Evolutionary conservation across 2,888 invertebrate species (phyloP), one percentile per base, ranked within the genome.

Genomic region (Caenorhabditis auriculariae): DNA sequence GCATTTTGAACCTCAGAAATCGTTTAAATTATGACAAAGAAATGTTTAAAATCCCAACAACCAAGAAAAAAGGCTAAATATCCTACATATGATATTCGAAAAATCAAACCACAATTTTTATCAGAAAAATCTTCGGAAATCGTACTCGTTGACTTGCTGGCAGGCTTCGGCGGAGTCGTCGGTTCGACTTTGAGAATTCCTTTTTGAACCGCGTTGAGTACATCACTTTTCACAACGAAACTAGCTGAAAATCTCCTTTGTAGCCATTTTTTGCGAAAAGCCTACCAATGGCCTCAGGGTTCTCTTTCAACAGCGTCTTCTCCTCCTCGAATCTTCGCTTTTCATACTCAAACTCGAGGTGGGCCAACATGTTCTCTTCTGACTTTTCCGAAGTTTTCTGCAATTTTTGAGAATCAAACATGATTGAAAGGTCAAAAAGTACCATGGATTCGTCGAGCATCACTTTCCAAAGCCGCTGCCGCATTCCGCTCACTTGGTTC

Each of bases 261-360:
- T n/a, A n/a, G n/a, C n/a, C n/a, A n/a, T n/a, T n/a, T n/a, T n/a
- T n/a, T n/a, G n/a, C n/a, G n/a, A n/a, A n/a, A n/a, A n/a, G n/a
- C n/a, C n/a, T n/a, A n/a, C n/a, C n/a, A n/a, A n/a, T n/a, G n/a
- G 15, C 15, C 0, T 24, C 27, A 5, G 29, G 38, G 29, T 60
- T 42, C n/a, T 54, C 43, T 3, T 41, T 35, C 2, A 51, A 54
- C 0, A 45, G 19, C 7, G 27, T 9, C 32, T 50, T 53, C 28
- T 69, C 69, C 9, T 61, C 57, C 17, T 57, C 69, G 12, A 69
- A 52, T 37, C 53, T 54, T 19, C 62, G 27, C 35, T 54, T 50
- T 38, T 66, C 66, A 7, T 58, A 54, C 42, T 69, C 69, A 3
- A 52, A 53, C 17, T 69, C 69, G 21, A 69, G 52, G 29, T 41